Base-by-base conservation (phyloP, 2,113 vertebrate genomes). In the Prinia subflava region DNA sequence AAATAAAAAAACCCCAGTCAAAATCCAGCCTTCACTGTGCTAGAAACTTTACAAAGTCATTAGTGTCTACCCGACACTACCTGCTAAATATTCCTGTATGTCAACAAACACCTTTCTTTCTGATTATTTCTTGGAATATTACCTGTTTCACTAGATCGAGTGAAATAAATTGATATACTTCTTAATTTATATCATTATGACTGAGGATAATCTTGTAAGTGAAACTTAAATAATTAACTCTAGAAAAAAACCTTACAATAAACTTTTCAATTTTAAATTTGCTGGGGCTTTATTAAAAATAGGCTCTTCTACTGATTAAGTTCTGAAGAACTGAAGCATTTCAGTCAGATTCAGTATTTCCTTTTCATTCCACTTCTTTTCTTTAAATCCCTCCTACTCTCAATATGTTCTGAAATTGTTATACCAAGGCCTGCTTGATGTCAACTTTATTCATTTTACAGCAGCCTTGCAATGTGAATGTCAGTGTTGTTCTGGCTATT, bases 81-180 rank as follows among this genome's bases (percentile, higher is more conserved):
- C 33, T 94, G 33, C 16, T 95, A 93, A 95, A 97, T 94, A 97
- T 92, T 92, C 50, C 91, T 87, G 59, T 87, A 37, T 59, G 49
- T 68, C 56, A 94, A 67, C n/a, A 96, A 94, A 83, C 8, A 79
- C 1, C 16, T 89, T 90, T 89, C 42, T 67, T 81, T 79, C n/a
- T 50, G 22, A 81, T 76, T 83, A 23, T 80, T 3, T 59, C 35
- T 83, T 86, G 13, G 9, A 93, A 69, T 59, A n/a, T 15, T 4
- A 1, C 7, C 9, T 59, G 17, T 86, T 94, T 75, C 42, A 80
- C 11, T 67, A 11, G 4, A 15, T 39, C 74, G 27, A 88, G 24
- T 31, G 15, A 91, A 94, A 87, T 42, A 73, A 70, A 85, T 73
- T 4, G 8, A 30, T 30, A 50, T 30, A 13, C 3, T 70, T 92